phyloP scores from a whole-genome alignment of 2,113 vertebrate species.

The Zeus faber region DNA sequence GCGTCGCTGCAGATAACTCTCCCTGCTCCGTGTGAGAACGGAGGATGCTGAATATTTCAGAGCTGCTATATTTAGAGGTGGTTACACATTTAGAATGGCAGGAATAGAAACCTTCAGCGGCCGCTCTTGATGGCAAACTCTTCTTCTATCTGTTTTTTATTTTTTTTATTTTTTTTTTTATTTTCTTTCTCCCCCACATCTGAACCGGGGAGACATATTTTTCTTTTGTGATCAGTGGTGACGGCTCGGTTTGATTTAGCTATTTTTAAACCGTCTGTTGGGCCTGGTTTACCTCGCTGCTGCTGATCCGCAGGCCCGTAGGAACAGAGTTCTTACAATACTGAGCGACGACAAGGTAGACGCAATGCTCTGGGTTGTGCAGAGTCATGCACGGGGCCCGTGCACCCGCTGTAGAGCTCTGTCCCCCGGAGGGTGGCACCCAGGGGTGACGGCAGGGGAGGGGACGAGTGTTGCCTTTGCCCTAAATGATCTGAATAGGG shows the following conservation, averaged over 20 bases:
- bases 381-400: constrained; percentile 19
- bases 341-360: neutral
- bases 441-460: constrained; percentile 49
- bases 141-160: constrained; percentile 23
- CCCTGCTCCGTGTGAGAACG: constrained; percentile 55
- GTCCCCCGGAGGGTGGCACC: constrained; percentile 16
- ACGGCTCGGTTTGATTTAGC: constrained; percentile 25
- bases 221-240: constrained; percentile 40
- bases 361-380: constrained; percentile 7
- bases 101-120: constrained; percentile 72
- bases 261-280: constrained; percentile 43
- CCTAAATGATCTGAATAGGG: constrained; percentile 75
- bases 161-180: constrained; percentile 15
- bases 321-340: no score
- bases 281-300: no score
- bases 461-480: constrained; percentile 65
- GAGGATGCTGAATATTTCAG: constrained; percentile 78
- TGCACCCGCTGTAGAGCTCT: constrained; percentile 30
- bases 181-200: no score
- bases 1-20: constrained; percentile 51
- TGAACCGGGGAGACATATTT: constrained; percentile 47
- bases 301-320: no score
- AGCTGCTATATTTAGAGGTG: constrained; percentile 73
- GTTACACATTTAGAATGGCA: constrained; percentile 74
- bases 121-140: constrained; percentile 52